These are phyloP conservation scores for Ctenochaetus hawaiiensis DNA, from an alignment of 2,797 vertebrate species.

Conservation along the genomic window DNA sequence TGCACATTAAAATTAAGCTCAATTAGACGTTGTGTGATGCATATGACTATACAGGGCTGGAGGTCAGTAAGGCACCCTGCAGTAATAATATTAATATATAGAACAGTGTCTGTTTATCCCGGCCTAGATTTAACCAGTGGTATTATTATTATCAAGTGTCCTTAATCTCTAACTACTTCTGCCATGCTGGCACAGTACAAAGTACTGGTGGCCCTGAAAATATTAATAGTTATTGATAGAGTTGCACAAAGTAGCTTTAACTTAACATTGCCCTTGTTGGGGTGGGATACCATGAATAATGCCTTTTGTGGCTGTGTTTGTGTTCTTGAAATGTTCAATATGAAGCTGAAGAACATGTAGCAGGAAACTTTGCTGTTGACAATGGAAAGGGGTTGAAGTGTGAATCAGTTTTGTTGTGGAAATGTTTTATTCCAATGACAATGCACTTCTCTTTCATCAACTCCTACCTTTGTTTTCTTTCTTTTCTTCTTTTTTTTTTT, in stretches of 20 bases:
- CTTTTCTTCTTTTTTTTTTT: too few species aligned
- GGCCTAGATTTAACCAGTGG: slow-evolving; percentile 71
- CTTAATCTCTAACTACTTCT: slow-evolving; percentile 75
- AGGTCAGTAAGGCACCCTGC: slow-evolving; percentile 50
- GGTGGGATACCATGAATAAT: slow-evolving; percentile 31
- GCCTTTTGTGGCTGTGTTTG: slow-evolving; percentile 23
- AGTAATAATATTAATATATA: slow-evolving; percentile 56
- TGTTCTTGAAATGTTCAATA: slow-evolving; percentile 15
- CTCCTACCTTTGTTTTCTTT: background rate
- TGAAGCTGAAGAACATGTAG: slow-evolving; percentile 49
- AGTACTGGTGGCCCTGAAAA: slow-evolving; percentile 46
- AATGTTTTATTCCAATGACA: slow-evolving; percentile 63
- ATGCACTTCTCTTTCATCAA: slow-evolving; percentile 33
- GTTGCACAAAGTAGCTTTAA: slow-evolving; percentile 74
- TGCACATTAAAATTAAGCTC: slow-evolving; percentile 70
- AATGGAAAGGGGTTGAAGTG: slow-evolving; percentile 2
- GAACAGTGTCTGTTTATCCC: slow-evolving; percentile 57
- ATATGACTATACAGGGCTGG: slow-evolving; percentile 34
- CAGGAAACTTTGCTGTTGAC: slow-evolving; percentile 62
- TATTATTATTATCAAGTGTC: slow-evolving; percentile 81
- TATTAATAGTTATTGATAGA: slow-evolving; percentile 51
- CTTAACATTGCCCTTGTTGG: slow-evolving; percentile 28
- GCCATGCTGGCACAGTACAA: slow-evolving; percentile 46
- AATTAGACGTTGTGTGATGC: slow-evolving; percentile 50
- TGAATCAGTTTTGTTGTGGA: slow-evolving; percentile 39